phyloP scores from a whole-genome alignment of 1,140 invertebrate genomes.

The Ips typographus region DNA sequence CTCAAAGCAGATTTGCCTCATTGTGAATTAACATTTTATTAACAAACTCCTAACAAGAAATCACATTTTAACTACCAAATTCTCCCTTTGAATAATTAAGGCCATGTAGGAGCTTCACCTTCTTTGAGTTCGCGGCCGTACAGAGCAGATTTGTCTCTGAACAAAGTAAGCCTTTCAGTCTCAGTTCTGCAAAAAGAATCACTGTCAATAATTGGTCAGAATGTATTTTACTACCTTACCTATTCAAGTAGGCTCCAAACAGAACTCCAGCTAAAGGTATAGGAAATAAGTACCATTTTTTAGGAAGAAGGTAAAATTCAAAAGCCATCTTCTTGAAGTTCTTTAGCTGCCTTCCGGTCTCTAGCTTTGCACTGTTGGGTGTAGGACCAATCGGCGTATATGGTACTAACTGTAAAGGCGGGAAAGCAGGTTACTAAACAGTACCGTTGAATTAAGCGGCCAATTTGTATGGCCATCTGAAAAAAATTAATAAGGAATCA shows the following conservation, averaged over 20 bases:
- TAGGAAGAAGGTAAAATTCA: constrained; percentile 44
- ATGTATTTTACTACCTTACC: background rate
- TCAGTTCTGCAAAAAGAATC: constrained; percentile 54
- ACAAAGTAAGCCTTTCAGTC: constrained; percentile 66
- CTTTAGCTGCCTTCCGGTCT: constrained; percentile 20
- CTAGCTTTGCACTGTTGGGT: constrained; percentile 69
- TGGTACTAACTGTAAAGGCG: constrained; percentile 55
- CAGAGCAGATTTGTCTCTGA: constrained; percentile 75
- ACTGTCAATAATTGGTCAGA: no score
- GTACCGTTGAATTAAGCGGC: constrained; percentile 58
- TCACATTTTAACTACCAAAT: no score
- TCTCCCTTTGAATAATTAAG: constrained; percentile 47
- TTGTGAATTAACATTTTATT: constrained; percentile 17
- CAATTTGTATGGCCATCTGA: constrained; percentile 47
- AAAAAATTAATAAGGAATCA: constrained; percentile 23
- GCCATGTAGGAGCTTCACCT: constrained; percentile 72
- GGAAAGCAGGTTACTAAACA: constrained; percentile 66
- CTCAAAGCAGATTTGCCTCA: background rate
- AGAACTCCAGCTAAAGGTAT: constrained; percentile 59
- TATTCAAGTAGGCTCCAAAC: constrained; percentile 66
- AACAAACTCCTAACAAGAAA: constrained; percentile 13
- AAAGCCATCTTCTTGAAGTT: constrained; percentile 42
- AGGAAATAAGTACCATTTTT: constrained; percentile 46
- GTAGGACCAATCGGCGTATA: constrained; percentile 68
- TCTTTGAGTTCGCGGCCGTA: constrained; percentile 66